Base-by-base conservation (phyloP, 2,888 invertebrate species). In the Nemurella pictetii region DNA sequence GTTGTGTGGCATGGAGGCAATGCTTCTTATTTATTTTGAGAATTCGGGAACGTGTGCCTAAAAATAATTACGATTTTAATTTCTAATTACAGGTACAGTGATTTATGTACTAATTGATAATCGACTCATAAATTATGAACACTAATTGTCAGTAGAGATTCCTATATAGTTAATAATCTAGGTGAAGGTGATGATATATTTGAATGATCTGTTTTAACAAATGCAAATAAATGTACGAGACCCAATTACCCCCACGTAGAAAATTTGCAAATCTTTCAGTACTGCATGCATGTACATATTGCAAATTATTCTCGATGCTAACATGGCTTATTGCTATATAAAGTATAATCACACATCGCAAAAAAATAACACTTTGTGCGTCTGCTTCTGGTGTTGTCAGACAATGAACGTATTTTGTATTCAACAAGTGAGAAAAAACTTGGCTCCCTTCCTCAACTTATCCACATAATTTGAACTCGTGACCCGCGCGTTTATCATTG, bases 1-100 rank as follows among this genome's bases (percentile, higher is more conserved):
- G 4, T 1, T 29, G 81, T 80, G 81, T 75, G 12, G 75, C 75
- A 12, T 75, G 75, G 75, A 75, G 55, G 55, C n/a, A n/a, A n/a
- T 2, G 55, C 55, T 55, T 20, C 15, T 55, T 7, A 55, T 55
- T n/a, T 15, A 55, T 55, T 55, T 55, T 55, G 5, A 55, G 55
- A 20, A 20, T 55, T 20, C 20, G n/a, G n/a, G n/a, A n/a, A 55
- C 20, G 55, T 20, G 55, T 1, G 9, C 20, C 55, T 55, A 15
- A 55, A 55, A 20, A 55, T 55, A 55, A 20, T 3, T 32, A 32
- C 32, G 32, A 32, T 32, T 32, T 32, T 5, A 3, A 32, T 32
- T 32, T 32, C 32, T 9, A 32, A 32, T 55, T 55, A 55, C 55
- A 12, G 2, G 55, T 20, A 55, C 55, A 15, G 9, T 55, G 55